Conservation (phyloP, 1,140 invertebrate species). For the Theocolax elegans region DNA sequence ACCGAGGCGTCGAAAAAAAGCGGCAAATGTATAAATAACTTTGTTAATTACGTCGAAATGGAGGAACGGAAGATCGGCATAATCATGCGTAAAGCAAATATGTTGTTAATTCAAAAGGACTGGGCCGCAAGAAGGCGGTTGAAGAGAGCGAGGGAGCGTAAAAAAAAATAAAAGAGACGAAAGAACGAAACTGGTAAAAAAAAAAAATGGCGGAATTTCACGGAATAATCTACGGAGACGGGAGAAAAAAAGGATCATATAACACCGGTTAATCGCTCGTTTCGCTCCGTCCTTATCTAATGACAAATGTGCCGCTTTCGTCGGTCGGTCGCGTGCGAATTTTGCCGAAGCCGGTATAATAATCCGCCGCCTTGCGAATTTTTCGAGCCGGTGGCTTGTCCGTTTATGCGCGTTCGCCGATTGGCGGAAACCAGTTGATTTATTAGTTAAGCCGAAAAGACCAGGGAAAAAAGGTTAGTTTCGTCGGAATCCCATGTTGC, state of each 20-base stretch:
- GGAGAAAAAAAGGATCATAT: conserved; percentile 36
- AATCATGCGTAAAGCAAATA: conserved; percentile 29
- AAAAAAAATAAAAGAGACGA: neutral
- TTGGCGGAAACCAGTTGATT: conserved; percentile 29
- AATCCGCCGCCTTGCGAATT: conserved; percentile 22
- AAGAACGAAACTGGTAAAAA: neutral
- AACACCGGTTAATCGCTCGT: conserved; percentile 32
- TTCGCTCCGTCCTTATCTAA: conserved; percentile 36
- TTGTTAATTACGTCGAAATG: conserved; percentile 11
- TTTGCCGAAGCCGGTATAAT: conserved; percentile 10
- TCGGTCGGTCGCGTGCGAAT: conserved; percentile 19
- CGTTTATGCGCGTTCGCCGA: conserved; percentile 10
- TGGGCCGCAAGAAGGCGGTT: neutral
- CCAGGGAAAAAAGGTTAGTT: conserved; percentile 17
- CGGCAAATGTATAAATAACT: neutral
- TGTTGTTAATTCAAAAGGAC: conserved; percentile 26
- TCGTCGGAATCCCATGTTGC: conserved; percentile 11
- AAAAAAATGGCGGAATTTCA: conserved; percentile 19
- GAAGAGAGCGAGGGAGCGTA: neutral
- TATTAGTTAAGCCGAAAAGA: no score
- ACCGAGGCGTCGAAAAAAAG: neutral
- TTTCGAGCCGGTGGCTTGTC: conserved; percentile 5
- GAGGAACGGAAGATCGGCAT: neutral
- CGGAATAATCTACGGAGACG: conserved; percentile 21
- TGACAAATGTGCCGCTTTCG: conserved; percentile 37